Evolutionary conservation across 1,140 invertebrate genomes (phyloP).

Genomic region (Lepidurus apus): DNA sequence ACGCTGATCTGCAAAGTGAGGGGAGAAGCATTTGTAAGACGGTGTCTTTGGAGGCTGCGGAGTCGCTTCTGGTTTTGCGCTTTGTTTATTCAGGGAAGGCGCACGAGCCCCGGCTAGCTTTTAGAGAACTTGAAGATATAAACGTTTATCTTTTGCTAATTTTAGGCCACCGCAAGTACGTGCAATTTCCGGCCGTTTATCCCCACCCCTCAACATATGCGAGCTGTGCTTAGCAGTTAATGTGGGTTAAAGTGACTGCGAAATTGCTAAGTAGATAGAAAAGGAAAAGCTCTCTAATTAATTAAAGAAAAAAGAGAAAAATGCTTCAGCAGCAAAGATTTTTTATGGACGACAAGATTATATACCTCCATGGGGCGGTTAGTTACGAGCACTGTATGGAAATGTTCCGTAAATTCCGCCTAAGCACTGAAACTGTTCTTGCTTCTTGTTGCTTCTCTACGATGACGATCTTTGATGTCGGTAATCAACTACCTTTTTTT

Average conservation of each 20-base stretch:
- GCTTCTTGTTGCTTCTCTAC: no score
- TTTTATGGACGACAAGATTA: no score
- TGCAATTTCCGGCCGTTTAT: not conserved
- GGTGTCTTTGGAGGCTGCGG: not conserved
- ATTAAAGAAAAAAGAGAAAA: no score
- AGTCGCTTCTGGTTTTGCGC: not conserved
- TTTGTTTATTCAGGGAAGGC: not conserved
- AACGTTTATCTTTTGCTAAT: conserved; percentile 19
- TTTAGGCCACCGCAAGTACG: conserved; percentile 12
- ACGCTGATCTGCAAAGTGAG: not conserved
- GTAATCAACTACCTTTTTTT: not conserved
- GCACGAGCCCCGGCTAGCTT: not conserved
- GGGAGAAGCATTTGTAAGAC: not conserved
- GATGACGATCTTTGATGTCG: not conserved
- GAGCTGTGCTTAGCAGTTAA: no score
- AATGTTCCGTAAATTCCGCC: no score
- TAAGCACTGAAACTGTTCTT: no score
- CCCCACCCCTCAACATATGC: not conserved
- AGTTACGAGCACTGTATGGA: no score
- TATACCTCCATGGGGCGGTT: no score
- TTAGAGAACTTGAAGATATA: not conserved
- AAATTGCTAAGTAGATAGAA: no score
- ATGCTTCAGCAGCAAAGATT: no score
- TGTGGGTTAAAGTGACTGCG: no score
- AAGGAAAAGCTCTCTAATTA: no score